Conservation (phyloP, 1,140 invertebrate genomes). For the Heliothis subflexa region DNA sequence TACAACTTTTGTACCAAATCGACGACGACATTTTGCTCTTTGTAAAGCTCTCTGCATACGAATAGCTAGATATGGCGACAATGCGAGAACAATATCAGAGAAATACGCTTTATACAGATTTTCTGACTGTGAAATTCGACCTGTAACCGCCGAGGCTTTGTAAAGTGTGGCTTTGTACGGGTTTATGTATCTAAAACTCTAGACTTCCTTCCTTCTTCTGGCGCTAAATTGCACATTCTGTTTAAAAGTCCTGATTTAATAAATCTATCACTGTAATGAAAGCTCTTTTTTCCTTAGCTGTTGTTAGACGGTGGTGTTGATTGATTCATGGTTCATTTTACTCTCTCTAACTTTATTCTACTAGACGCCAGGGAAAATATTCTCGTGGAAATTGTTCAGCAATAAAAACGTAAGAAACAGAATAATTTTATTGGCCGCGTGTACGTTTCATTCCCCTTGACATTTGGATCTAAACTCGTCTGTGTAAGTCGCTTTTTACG, state of each 20-base stretch:
- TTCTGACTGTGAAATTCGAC: slow-evolving; percentile 20
- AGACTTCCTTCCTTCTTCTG: no score
- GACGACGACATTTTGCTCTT: slow-evolving; percentile 57
- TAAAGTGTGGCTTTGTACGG: background rate
- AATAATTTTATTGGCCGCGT: slow-evolving; percentile 31
- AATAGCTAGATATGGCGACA: slow-evolving; percentile 46
- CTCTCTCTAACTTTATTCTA: slow-evolving; percentile 22
- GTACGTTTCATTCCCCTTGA: slow-evolving; percentile 37
- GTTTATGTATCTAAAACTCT: background rate
- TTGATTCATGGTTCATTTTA: slow-evolving; percentile 27
- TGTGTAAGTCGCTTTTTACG: slow-evolving; percentile 28
- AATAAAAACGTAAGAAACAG: slow-evolving; percentile 32
- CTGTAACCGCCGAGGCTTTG: background rate
- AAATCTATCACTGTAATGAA: background rate
- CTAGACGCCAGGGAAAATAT: slow-evolving; percentile 19
- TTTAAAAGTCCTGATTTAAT: background rate
- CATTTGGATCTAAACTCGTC: slow-evolving; percentile 38
- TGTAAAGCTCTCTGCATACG: slow-evolving; percentile 54
- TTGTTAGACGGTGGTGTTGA: background rate
- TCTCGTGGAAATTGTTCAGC: slow-evolving; percentile 30
- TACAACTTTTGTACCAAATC: slow-evolving; percentile 67
- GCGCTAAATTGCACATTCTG: background rate
- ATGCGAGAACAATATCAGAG: slow-evolving; percentile 45
- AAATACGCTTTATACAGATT: slow-evolving; percentile 45
- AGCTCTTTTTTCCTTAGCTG: background rate